Conservation (phyloP, 2,888 invertebrate species). For the Cylloceria caligata region DNA sequence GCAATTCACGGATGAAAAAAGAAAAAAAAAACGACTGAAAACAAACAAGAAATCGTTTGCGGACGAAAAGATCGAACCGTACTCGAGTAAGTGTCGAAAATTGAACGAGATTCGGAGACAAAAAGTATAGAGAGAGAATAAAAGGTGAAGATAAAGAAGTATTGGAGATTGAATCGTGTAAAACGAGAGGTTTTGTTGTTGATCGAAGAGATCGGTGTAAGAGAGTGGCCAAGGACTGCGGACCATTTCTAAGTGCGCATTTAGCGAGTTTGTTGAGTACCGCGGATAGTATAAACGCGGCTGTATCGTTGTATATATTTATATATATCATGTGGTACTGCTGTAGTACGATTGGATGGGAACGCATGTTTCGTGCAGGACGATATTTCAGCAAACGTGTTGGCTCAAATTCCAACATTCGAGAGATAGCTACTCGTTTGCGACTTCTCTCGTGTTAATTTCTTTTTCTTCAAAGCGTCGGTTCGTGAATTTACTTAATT, state of each 20-base stretch:
- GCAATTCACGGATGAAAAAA: conserved; percentile 19
- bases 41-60: conserved; percentile 11
- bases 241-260: conserved; percentile 79
- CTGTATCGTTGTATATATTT: conserved; percentile 10
- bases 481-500: neutral
- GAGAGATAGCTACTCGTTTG: conserved; percentile 5
- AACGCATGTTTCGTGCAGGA: conserved; percentile 41
- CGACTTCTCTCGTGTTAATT: conserved; percentile 1
- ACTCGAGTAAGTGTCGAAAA: conserved; percentile 19
- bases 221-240: conserved; percentile 79
- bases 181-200: conserved; percentile 67
- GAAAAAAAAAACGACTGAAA: neutral
- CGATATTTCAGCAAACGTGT: conserved; percentile 16
- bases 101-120: conserved; percentile 27
- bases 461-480: neutral
- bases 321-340: conserved; percentile 25
- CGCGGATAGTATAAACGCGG: conserved; percentile 5
- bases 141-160: conserved; percentile 58
- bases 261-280: conserved; percentile 30
- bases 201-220: conserved; percentile 51
- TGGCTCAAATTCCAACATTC: conserved; percentile 12
- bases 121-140: conserved; percentile 72
- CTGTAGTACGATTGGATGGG: conserved; percentile 3
- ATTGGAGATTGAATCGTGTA: conserved; percentile 54
- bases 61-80: conserved; percentile 32